Evolutionary conservation across 2,797 vertebrate species (phyloP).

Genomic region (Pseudopleuronectes americanus): DNA sequence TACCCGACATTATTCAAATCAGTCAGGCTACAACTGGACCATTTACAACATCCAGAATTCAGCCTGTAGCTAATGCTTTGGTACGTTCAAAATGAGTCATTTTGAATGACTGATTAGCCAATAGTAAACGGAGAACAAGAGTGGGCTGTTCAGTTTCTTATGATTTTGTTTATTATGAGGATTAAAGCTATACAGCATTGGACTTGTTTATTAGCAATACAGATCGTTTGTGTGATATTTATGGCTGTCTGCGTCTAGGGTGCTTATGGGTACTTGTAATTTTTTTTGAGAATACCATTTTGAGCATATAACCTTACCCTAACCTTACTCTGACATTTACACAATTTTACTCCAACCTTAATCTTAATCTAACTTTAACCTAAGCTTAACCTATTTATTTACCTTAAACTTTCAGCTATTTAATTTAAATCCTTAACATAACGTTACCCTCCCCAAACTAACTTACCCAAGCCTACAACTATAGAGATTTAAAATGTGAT

Average conservation of each 20-base stretch:
- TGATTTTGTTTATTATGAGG: not conserved
- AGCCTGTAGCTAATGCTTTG: not conserved
- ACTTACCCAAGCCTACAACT: no score
- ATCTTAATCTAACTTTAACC: no score
- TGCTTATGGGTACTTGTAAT: no score
- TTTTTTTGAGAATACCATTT: no score
- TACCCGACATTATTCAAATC: not conserved
- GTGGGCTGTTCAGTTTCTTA: not conserved
- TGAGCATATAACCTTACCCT: not conserved
- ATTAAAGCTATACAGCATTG: constrained; percentile 15
- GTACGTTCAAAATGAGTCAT: not conserved
- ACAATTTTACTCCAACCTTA: no score
- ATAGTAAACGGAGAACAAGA: not conserved
- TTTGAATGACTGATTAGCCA: not conserved
- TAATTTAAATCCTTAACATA: not conserved
- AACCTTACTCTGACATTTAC: not conserved
- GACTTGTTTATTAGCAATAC: not conserved
- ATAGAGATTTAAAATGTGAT: no score
- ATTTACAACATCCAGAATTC: not conserved
- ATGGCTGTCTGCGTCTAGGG: no score
- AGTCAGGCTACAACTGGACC: not conserved
- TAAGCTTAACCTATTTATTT: no score
- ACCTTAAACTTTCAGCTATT: no score
- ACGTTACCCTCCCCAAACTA: not conserved
- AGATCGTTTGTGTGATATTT: not conserved